Base-by-base conservation (phyloP, 2,888 invertebrate species). In the Harmothoe impar region DNA sequence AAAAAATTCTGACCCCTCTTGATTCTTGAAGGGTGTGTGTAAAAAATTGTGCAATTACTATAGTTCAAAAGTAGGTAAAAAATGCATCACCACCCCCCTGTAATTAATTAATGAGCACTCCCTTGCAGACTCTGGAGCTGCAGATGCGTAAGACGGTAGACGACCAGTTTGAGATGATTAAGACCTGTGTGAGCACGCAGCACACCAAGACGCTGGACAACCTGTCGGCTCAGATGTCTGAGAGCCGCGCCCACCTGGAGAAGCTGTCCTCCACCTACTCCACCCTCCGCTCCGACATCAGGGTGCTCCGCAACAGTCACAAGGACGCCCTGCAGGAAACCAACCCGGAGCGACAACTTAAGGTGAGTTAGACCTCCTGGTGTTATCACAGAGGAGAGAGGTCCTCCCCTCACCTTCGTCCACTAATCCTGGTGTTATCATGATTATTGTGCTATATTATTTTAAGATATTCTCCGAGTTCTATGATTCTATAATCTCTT, bases 221-320 rank as follows among this genome's bases (percentile, higher is more conserved):
- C 43, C 3, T 81, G 43, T 35, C 81, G 3, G 81, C 81, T 17
- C 81, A 81, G 43, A 20, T 81, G n/a, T 33, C 7, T 35, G 43
- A 17, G 20, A 81, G 43, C 43, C 1, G 81, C 1, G 43, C n/a
- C 3, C 35, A 15, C 10, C 81, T 81, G 3, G 81, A 81, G 81
- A 43, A 33, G 81, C 81, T 81, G 1, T 17, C 81, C 0, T 33
- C 17, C 0, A 81, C 23, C 0, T 81, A 35, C 23, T 81, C 81
- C 20, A 35, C 35, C 0, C 81, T 81, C 0, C 31, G 25, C 17
- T 33, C 81, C 0, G 81, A 81, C 23, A 81, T 81, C 15, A 20
- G 81, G 43, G 43, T 81, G 0, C 81, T 81, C 20, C 81, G 81
- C 15, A 81, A 81, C 81, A 81, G 23, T 43, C 81, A 81, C 43